These are phyloP conservation scores for Idaea biselata DNA, from an alignment of 2,888 invertebrate genomes.

Conservation along the genomic window DNA sequence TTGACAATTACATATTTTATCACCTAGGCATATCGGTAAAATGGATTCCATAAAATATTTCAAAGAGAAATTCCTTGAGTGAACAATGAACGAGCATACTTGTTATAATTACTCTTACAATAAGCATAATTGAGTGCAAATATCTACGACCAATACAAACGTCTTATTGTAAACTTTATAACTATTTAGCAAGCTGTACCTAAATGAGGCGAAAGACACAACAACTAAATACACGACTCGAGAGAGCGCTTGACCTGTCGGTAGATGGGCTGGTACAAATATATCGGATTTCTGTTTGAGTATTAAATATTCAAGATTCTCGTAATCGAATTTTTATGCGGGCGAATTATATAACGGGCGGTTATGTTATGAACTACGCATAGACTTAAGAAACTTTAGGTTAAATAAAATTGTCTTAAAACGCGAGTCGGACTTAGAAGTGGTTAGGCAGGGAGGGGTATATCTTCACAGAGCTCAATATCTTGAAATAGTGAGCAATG, in stretches of 20 bases:
- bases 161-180: slow-evolving; percentile 48
- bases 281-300: background rate
- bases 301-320: background rate
- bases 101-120: slow-evolving; percentile 41
- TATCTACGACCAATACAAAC: slow-evolving; percentile 69
- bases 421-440: background rate
- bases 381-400: background rate
- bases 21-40: slow-evolving; percentile 4
- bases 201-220: slow-evolving; percentile 44
- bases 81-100: slow-evolving; percentile 25
- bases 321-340: no score
- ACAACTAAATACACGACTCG: slow-evolving; percentile 17
- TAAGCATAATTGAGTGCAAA: slow-evolving; percentile 70
- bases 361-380: background rate
- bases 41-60: slow-evolving; percentile 5
- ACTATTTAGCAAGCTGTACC: slow-evolving; percentile 55
- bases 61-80: slow-evolving; percentile 26
- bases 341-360: no score
- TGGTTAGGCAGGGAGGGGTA: background rate
- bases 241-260: slow-evolving; percentile 13
- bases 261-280: background rate
- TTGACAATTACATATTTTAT: slow-evolving; percentile 13
- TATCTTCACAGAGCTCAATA: background rate
- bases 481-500: background rate
- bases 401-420: background rate